Percentiles rank a stretch among this genome's conserved stretches.
Conservation (phyloP, 2,113 vertebrate genomes). For the Corydoras sp. region DNA sequence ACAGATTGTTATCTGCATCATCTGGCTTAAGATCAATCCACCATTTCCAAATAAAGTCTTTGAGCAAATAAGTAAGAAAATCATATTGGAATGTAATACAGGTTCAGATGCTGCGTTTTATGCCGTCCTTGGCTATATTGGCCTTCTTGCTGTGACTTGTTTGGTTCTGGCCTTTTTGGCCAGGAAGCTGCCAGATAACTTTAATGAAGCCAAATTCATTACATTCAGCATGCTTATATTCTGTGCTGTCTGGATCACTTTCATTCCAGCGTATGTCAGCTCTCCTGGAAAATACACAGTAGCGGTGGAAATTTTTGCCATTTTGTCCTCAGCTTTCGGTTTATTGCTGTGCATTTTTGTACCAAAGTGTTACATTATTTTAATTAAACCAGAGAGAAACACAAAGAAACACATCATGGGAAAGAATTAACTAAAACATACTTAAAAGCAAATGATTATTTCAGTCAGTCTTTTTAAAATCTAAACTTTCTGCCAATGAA, state of each 20-base stretch:
- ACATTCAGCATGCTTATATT: conserved; percentile 56
- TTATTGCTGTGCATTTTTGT: conserved; percentile 51
- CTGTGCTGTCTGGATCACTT: conserved; percentile 53
- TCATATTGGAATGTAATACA: conserved; percentile 62
- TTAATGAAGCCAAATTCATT: conserved; percentile 56
- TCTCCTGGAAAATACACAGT: conserved; percentile 53
- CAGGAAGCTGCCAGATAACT: conserved; percentile 52
- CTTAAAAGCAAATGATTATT: neutral
- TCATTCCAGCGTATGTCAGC: conserved; percentile 55
- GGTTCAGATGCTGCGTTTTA: conserved; percentile 50
- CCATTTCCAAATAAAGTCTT: conserved; percentile 60
- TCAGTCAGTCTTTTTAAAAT: neutral
- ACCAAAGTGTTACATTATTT: conserved; percentile 55
- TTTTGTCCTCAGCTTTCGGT: conserved; percentile 49
- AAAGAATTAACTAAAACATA: conserved; percentile 20
- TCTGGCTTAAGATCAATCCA: conserved; percentile 60
- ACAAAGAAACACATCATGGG: conserved; percentile 52
- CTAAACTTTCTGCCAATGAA: neutral
- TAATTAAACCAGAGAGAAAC: conserved; percentile 52
- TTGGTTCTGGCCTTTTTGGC: conserved; percentile 51
- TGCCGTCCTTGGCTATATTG: conserved; percentile 48
- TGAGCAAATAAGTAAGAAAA: conserved; percentile 53
- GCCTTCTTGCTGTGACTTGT: conserved; percentile 43
- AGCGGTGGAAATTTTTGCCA: conserved; percentile 57
- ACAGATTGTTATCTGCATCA: conserved; percentile 59